Evolutionary conservation across 2,113 vertebrate species (phyloP).

Genomic region (Sturnira hondurensis): DNA sequence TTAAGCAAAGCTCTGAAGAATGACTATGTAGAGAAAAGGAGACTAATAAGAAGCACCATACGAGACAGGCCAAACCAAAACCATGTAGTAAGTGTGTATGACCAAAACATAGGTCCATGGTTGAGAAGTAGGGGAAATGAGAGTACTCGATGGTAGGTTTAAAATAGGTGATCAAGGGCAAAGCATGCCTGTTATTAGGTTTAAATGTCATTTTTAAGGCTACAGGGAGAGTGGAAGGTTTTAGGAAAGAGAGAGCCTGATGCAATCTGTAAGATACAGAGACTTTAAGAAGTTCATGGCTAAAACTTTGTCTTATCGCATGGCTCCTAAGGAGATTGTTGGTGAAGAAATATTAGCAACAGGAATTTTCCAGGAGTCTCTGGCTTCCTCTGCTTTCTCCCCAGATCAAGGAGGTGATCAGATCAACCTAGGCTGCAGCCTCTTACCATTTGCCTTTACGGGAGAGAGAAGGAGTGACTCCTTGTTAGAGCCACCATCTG

Average conservation of each 20-base stretch:
- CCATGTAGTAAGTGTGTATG: neutral
- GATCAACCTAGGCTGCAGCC: neutral
- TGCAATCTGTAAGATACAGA: neutral
- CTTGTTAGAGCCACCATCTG: neutral
- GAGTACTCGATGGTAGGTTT: neutral
- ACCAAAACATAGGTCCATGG: neutral
- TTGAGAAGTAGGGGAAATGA: neutral
- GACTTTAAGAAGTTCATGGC: neutral
- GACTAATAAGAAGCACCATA: neutral
- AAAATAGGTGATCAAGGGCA: neutral
- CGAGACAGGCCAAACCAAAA: neutral
- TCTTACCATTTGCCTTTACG: neutral
- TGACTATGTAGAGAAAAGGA: neutral
- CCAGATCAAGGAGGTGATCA: neutral
- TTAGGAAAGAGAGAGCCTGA: neutral
- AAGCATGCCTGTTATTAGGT: neutral
- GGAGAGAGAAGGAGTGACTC: neutral
- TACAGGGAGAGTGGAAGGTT: neutral
- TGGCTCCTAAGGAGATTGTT: neutral
- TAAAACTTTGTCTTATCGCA: neutral
- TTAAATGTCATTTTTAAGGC: neutral
- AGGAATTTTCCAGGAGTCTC: neutral
- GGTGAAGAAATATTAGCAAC: neutral
- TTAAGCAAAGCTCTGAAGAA: neutral
- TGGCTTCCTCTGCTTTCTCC: neutral